Conservation (phyloP, 2,888 invertebrate genomes). For the Patella caerulea region DNA sequence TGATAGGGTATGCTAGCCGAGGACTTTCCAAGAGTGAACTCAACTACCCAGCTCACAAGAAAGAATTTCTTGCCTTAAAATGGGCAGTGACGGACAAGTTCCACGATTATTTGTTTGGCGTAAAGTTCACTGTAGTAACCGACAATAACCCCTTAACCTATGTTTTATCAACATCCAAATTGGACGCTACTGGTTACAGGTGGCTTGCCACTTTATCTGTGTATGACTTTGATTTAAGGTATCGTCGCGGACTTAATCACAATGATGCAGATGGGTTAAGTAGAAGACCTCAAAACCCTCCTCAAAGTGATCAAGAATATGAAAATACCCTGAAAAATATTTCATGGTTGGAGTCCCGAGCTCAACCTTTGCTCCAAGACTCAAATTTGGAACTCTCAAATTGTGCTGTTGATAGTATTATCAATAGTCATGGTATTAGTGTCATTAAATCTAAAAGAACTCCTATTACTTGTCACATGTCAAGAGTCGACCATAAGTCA, state of each 20-base stretch:
- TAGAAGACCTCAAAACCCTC: conserved; percentile 19
- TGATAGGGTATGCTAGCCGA: too few species aligned
- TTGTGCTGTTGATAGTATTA: neutral
- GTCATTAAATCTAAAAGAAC: neutral
- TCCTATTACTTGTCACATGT: neutral
- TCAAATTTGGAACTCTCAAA: neutral
- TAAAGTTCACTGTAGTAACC: too few species aligned
- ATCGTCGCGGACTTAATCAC: conserved; percentile 36
- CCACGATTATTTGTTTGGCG: too few species aligned
- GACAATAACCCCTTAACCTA: too few species aligned
- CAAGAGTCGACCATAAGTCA: neutral
- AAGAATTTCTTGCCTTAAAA: too few species aligned
- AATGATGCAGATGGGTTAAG: conserved; percentile 44
- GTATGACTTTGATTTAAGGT: conserved; percentile 36
- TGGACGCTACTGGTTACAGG: conserved; percentile 39
- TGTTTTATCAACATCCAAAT: conserved; percentile 28
- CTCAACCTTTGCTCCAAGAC: neutral
- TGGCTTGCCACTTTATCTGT: conserved; percentile 33
- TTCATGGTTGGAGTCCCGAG: neutral
- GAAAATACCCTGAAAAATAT: neutral
- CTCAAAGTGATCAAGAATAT: too few species aligned
- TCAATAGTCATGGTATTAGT: neutral
- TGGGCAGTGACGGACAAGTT: too few species aligned
- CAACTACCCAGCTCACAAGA: too few species aligned
- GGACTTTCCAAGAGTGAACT: too few species aligned